phyloP scores from a whole-genome alignment of 2,888 invertebrate genomes.

The Asteroscopus sphinx region DNA sequence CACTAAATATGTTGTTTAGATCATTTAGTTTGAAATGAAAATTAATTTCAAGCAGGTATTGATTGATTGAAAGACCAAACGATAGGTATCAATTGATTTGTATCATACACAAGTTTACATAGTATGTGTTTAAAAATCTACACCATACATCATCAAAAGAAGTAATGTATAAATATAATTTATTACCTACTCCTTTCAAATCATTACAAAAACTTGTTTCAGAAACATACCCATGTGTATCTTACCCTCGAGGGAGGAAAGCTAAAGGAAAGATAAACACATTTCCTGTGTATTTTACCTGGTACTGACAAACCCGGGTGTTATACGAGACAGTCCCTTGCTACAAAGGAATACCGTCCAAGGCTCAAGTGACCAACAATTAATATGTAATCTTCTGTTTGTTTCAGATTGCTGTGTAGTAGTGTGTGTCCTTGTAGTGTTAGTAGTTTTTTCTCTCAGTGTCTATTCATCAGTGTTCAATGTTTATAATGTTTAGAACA shows the following conservation, averaged over 20 bases:
- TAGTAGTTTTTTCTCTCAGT: conserved; percentile 35
- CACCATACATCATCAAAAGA: no score
- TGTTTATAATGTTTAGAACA: conserved; percentile 39
- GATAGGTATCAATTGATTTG: no score
- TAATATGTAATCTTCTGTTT: conserved; percentile 37
- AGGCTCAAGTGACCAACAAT: conserved; percentile 18
- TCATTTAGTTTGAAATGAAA: no score
- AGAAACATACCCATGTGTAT: conserved; percentile 6
- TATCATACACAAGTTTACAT: no score
- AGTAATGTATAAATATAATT: background rate
- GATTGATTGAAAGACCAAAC: no score
- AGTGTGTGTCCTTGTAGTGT: conserved; percentile 39
- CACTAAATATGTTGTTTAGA: conserved; percentile 5
- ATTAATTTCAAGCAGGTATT: no score
- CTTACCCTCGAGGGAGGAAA: conserved; percentile 6
- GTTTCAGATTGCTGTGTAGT: conserved; percentile 58
- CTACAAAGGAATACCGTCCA: conserved; percentile 14
- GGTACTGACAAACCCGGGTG: conserved; percentile 1
- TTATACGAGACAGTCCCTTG: background rate
- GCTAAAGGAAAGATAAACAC: conserved; percentile 39
- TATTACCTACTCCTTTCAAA: conserved; percentile 5
- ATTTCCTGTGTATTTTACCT: conserved; percentile 3
- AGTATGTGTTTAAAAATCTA: no score
- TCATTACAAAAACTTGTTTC: conserved; percentile 11
- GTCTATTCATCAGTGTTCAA: conserved; percentile 41